Evolutionary conservation across 1,140 invertebrate genomes (phyloP), one percentile per base, ranked within the genome.

Genomic region (Ectropis grisescens): DNA sequence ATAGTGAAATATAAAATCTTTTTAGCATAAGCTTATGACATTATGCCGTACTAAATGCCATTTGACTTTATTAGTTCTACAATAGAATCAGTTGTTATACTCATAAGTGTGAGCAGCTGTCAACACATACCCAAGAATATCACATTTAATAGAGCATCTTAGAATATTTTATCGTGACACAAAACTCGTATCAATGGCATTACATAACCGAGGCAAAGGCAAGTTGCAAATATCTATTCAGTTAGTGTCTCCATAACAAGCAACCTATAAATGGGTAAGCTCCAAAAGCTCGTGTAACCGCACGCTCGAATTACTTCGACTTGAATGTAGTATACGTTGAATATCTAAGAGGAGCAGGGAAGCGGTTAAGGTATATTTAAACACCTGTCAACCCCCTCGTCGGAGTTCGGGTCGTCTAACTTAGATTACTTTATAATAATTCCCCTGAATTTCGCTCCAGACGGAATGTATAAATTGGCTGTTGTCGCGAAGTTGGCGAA

Each of bases 381-480:
- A 68, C 66, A 79, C 61, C 64, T 80, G 61, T 62, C 68, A 72
- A 51, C 51, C 55, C 56, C 53, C 52, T 48, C 58, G 53, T 62
- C 55, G 56, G 58, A 50, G 56, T 41, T 53, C 51, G 61, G 60
- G 52, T 60, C 64, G 61, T 36, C 54, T 67, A 80, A 76, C 64
- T 80, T 80, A 72, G 60, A 76, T 80, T 80, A 70, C 71, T 76
- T 76, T 74, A 62, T 72, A 80, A 74, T 74, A 71, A 76, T 70
- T 59, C 62, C 45, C 43, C 39, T 44, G 57, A 58, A 62, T 58
- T 59, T 58, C 55, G 58, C 57, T 58, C 57, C 53, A 66, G 49
- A 61, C 47, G 44, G 58, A 61, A 72, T 62, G 51, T 59, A 67
- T 65, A 60, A 60, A 70, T 70, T 71, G 58, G 49, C 49, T 56